These are phyloP conservation scores for Acanthosepion pharaonis DNA, from an alignment of 2,888 invertebrate genomes.

Conservation along the genomic window DNA sequence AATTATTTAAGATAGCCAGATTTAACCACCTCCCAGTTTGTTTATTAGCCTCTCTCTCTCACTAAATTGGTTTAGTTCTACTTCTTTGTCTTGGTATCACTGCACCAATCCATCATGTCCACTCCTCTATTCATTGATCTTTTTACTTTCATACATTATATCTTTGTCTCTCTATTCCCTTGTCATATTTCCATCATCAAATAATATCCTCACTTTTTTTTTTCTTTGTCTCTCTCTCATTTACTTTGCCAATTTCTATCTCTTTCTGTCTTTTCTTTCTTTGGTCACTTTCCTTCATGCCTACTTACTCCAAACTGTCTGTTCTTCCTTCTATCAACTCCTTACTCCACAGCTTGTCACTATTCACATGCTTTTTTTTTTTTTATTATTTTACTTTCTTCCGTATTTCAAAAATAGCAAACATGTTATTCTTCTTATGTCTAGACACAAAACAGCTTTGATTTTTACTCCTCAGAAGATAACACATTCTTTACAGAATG, in stretches of 20 bases:
- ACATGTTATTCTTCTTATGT: slow-evolving; percentile 11
- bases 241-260: not conserved
- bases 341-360: not conserved
- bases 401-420: not conserved
- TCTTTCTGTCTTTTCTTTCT: not conserved
- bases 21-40: not conserved
- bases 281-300: not conserved
- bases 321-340: not conserved
- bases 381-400: not conserved
- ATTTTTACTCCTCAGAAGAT: not conserved
- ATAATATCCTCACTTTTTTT: not conserved
- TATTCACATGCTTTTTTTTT: no score
- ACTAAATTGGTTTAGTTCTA: not conserved
- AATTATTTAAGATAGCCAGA: not conserved
- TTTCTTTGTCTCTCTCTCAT: not conserved
- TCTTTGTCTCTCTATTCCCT: not conserved
- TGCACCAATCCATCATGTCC: not conserved
- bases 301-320: not conserved
- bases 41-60: not conserved
- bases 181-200: not conserved
- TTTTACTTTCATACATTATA: not conserved
- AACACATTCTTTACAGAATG: not conserved
- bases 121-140: not conserved
- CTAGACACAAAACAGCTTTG: slow-evolving; percentile 2
- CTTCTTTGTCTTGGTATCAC: not conserved